Percentiles rank a stretch among this genome's conserved stretches.
These are phyloP conservation scores for Tigriopus californicus DNA, from an alignment of 2,888 invertebrate genomes.

Conservation along the genomic window DNA sequence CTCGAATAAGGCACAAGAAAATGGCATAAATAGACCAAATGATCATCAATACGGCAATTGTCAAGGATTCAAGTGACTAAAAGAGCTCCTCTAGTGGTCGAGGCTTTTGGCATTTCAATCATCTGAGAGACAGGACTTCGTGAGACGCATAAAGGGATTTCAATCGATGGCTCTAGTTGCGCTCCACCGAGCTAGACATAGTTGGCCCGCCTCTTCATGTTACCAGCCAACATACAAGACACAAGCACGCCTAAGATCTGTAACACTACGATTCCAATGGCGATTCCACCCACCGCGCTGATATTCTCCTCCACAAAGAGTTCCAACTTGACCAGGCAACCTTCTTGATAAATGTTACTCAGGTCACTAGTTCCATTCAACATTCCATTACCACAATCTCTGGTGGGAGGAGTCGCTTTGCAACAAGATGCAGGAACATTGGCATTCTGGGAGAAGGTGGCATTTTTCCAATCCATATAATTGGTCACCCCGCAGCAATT, in stretches of 20 bases:
- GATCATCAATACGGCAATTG: neutral
- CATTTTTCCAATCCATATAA: slow-evolving; percentile 19
- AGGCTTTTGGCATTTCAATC: too few species aligned
- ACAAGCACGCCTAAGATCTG: neutral
- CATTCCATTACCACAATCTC: slow-evolving; percentile 17
- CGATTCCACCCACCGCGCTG: neutral
- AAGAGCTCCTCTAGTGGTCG: too few species aligned
- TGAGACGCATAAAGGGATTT: too few species aligned
- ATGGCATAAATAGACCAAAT: neutral
- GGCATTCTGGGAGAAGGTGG: slow-evolving; percentile 17
- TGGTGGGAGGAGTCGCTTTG: slow-evolving; percentile 8
- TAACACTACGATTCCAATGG: slow-evolving; percentile 1
- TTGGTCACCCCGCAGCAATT: slow-evolving; percentile 19
- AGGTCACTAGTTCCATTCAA: neutral
- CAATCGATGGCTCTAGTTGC: too few species aligned
- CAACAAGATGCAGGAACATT: slow-evolving; percentile 20
- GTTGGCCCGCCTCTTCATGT: neutral
- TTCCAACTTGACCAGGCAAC: neutral
- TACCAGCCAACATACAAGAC: neutral
- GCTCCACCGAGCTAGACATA: neutral
- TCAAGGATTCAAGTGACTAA: too few species aligned
- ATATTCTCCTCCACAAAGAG: neutral
- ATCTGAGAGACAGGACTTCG: too few species aligned
- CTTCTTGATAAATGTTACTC: slow-evolving; percentile 17
- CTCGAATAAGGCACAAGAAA: neutral